Evolutionary conservation across 2,888 invertebrate genomes (phyloP), one percentile per base, ranked within the genome.

Genomic region (Mythimna loreyi): DNA sequence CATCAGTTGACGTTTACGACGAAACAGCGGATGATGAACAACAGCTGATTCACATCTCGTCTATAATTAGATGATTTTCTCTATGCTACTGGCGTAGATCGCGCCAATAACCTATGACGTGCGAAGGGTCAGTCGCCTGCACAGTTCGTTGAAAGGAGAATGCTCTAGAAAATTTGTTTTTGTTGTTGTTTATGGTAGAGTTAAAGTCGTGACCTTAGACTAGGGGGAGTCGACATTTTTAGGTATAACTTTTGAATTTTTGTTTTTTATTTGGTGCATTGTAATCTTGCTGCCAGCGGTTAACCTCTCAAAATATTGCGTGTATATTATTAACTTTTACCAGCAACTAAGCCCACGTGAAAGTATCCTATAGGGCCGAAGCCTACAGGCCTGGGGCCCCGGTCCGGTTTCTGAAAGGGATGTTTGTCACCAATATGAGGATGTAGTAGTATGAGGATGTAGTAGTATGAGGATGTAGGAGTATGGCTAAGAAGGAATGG

Each of bases 101-200:
- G 61, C 36, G 61, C 59, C 80, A 80, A 62, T 56, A 75, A 75
- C 58, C 68, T 80, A 23, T 69, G 65, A 62, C 59, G 75, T 7
- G 0, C 4, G 25, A 28, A 47, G 57, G 80, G 81, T 76, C 77
- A 70, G 49, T 69, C 56, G 65, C 81, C 66, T 40, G 64, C 30
- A 79, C 47, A 30, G 25, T 67, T 61, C 40, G 43, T 16, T 5
- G 28, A 30, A 47, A 71, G 43, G 23, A 70, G 47, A 71, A 64
- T 50, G 50, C 36, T 75, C 59, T 53, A 72, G 47, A 61, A 71
- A 57, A 72, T 45, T 55, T 21, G 8, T 16, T 40, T 45, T 6
- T 43, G 16, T 57, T 67, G 1, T 23, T n/a, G 5, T 53, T 67
- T 19, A n/a, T 45, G 19, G 30, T 67, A 8, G 7, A 43, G 28